Conservation (phyloP, 1,140 invertebrate genomes). For the Scaptodrosophila lebanonensis region DNA sequence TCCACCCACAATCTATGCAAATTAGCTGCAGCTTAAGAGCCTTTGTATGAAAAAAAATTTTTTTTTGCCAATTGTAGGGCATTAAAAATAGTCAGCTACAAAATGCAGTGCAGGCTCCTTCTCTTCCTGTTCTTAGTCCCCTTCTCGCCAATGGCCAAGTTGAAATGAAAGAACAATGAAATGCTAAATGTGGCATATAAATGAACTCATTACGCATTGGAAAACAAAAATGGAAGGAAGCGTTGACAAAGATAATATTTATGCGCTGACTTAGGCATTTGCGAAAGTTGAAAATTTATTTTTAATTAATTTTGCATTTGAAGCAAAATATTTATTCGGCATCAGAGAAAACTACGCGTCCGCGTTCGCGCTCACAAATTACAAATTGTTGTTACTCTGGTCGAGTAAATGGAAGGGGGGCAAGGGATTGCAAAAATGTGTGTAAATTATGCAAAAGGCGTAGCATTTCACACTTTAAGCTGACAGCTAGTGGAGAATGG, state of each 20-base stretch:
- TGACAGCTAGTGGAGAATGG: conserved; percentile 36
- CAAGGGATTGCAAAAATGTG: conserved; percentile 63
- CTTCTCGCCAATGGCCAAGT: conserved; percentile 5
- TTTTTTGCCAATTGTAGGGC: conserved; percentile 17
- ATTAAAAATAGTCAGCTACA: conserved; percentile 24
- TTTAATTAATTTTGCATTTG: conserved; percentile 71
- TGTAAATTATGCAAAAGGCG: conserved; percentile 67
- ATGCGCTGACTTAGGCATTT: conserved; percentile 36
- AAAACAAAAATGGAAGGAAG: conserved; percentile 3
- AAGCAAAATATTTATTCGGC: conserved; percentile 61
- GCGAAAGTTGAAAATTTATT: conserved; percentile 59
- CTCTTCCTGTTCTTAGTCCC: conserved; percentile 5
- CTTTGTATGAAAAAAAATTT: conserved; percentile 31
- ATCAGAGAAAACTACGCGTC: conserved; percentile 4
- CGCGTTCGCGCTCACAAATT: conserved; percentile 41
- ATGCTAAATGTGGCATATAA: conserved; percentile 61
- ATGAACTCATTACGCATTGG: conserved; percentile 61
- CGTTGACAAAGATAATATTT: conserved; percentile 54
- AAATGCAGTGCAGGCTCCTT: not conserved
- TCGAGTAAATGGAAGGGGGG: too few species aligned
- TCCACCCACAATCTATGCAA: conserved; percentile 43
- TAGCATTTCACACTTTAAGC: conserved; percentile 69
- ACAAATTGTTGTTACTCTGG: conserved; percentile 61
- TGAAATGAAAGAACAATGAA: conserved; percentile 15
- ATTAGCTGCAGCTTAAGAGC: conserved; percentile 46